These are phyloP conservation scores for Marasmarcha lunaedactyla DNA, from an alignment of 2,888 invertebrate species.

Conservation along the genomic window DNA sequence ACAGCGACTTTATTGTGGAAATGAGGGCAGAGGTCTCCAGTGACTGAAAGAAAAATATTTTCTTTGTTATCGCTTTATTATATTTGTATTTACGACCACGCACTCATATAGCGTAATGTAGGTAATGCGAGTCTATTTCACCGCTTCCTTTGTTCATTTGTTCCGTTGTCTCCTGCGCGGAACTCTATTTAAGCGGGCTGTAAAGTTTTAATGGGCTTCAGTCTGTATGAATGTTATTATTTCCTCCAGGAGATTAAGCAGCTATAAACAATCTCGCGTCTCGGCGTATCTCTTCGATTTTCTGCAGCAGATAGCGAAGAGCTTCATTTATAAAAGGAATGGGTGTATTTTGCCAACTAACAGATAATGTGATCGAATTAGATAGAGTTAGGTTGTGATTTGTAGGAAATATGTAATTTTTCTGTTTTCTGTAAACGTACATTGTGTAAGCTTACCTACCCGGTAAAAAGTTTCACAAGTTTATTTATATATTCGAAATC, in stretches of 20 bases:
- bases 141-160: background rate
- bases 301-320: too few species aligned
- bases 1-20: conserved; percentile 1
- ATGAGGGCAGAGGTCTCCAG: background rate
- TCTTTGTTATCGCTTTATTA: conserved; percentile 1
- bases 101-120: background rate
- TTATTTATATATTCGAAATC: too few species aligned
- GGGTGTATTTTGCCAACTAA: too few species aligned
- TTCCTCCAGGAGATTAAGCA: background rate
- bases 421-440: too few species aligned
- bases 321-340: too few species aligned
- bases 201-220: background rate
- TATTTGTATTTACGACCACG: conserved; percentile 1
- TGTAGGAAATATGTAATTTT: too few species aligned
- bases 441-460: too few species aligned
- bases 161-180: background rate
- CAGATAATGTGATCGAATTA: too few species aligned
- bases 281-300: background rate
- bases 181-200: background rate
- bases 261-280: background rate
- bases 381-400: too few species aligned
- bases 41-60: background rate
- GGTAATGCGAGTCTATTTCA: background rate
- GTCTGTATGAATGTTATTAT: background rate
- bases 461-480: too few species aligned